A percentile compares a stretch with the other conserved stretches of the same genome.
Conservation (phyloP, 2,797 vertebrate genomes). For the Hoplostethus mediterraneus region DNA sequence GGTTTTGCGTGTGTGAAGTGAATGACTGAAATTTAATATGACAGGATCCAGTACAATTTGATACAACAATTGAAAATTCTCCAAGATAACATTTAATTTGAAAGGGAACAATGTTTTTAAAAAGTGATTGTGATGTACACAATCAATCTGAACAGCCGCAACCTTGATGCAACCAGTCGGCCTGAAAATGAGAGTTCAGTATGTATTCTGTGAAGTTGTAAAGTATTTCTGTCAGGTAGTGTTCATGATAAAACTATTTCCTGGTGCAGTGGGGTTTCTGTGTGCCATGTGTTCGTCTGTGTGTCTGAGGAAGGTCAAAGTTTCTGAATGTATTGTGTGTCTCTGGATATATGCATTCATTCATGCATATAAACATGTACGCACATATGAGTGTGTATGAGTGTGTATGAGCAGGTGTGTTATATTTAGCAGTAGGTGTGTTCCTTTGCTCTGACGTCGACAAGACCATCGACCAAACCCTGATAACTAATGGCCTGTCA, state of each 20-base stretch:
- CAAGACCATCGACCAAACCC: constrained; percentile 67
- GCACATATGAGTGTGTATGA: constrained; percentile 2
- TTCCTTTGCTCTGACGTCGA: constrained; percentile 69
- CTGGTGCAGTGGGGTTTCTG: background rate
- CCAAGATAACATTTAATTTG: too few relatives aligned
- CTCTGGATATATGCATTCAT: background rate
- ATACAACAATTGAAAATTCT: too few relatives aligned
- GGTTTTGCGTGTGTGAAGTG: too few relatives aligned
- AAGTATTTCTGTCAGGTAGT: background rate
- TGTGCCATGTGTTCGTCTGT: background rate
- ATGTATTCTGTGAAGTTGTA: background rate
- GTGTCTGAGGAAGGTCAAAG: constrained; percentile 31
- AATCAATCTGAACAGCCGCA: too few relatives aligned
- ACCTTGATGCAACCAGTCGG: too few relatives aligned
- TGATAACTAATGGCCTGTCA: constrained; percentile 75
- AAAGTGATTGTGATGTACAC: too few relatives aligned
- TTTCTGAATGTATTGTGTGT: background rate
- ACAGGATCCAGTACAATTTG: background rate
- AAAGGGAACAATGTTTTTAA: too few relatives aligned
- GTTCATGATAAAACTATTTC: background rate
- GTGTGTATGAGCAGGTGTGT: constrained; percentile 42
- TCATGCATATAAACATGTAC: background rate
- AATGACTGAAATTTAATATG: constrained; percentile 24
- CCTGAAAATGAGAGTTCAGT: too few relatives aligned
- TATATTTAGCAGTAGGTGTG: constrained; percentile 66